These are phyloP conservation scores for Heliconius melpomene DNA, from an alignment of 1,140 invertebrate species.

Conservation along the genomic window DNA sequence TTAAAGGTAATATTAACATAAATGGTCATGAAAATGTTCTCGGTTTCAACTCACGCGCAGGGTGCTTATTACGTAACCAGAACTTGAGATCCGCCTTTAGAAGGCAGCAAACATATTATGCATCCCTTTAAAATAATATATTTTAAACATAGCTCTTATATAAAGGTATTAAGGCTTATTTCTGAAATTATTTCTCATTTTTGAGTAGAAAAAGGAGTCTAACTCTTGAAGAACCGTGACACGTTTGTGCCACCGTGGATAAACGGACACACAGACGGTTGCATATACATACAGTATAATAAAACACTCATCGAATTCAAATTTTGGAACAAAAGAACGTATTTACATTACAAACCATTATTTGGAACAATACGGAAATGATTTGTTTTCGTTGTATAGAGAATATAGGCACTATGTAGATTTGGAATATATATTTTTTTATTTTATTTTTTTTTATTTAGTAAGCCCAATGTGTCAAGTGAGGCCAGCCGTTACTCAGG, in stretches of 20 bases:
- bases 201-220: conserved; percentile 22
- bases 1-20: conserved; percentile 64
- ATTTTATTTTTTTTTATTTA: no score
- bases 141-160: not conserved
- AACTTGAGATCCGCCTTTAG: conserved; percentile 56
- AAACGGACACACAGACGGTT: conserved; percentile 68
- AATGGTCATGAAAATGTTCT: conserved; percentile 48
- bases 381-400: conserved; percentile 25
- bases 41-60: conserved; percentile 67
- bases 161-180: not conserved
- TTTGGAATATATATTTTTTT: not conserved
- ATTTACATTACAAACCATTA: conserved; percentile 40
- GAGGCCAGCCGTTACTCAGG: no score
- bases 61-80: conserved; percentile 62
- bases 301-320: conserved; percentile 36
- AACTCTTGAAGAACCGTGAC: conserved; percentile 59
- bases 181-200: not conserved
- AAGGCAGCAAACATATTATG: not conserved
- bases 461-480: no score
- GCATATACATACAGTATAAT: conserved; percentile 55
- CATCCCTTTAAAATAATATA: not conserved
- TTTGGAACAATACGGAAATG: conserved; percentile 40
- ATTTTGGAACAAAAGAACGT: conserved; percentile 39
- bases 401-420: not conserved
- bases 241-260: conserved; percentile 69